Evolutionary conservation across 2,888 invertebrate genomes (phyloP), one percentile per base, ranked within the genome.

Genomic region (Chrysotoxum bicinctum): DNA sequence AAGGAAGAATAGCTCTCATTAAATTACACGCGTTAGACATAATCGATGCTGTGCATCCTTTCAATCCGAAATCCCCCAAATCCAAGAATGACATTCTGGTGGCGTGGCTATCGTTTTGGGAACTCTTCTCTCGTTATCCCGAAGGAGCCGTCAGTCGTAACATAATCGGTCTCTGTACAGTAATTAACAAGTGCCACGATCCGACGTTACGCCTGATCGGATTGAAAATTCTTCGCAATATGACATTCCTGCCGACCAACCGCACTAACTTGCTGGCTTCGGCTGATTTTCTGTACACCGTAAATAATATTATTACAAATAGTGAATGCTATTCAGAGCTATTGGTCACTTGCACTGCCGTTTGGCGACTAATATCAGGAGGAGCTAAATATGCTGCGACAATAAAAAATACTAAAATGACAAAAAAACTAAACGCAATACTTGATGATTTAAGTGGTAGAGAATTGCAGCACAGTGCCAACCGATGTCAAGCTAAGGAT

Each of bases 31-130:
- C 90, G 0, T 87, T 91, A 45, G 89, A 91, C 75, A 89, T 89
- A 56, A 89, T 92, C 58, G 90, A 90, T 54, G 88, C 88, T 9
- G 85, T 92, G 6, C 88, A 91, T 80, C 92, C 92, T 0, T 88
- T 88, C 7, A 88, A 89, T 43, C 54, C 86, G 3, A 89, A 88
- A 58, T 52, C 87, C 3, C 77, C 87, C 16, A 91, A 90, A 79
- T 81, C 89, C 2, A 90, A 89, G 81, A 87, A 89, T 10, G 87
- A 89, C 0, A 87, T 91, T 6, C 62, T 90, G 12, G 70, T 88
- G 1, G 75, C 87, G 9, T 92, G 92, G 92, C 87, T 92, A 1
- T 60, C 87, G 9, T 91, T 92, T 79, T 92, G 91, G 90, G 91
- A 91, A 79, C 74, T 90, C 12, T 91, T 88, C 84, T 90, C 92